A percentile compares a stretch with the other conserved stretches of the same genome.
These are phyloP conservation scores for Eptesicus fuscus DNA, from an alignment of 2,113 vertebrate genomes.

Conservation along the genomic window DNA sequence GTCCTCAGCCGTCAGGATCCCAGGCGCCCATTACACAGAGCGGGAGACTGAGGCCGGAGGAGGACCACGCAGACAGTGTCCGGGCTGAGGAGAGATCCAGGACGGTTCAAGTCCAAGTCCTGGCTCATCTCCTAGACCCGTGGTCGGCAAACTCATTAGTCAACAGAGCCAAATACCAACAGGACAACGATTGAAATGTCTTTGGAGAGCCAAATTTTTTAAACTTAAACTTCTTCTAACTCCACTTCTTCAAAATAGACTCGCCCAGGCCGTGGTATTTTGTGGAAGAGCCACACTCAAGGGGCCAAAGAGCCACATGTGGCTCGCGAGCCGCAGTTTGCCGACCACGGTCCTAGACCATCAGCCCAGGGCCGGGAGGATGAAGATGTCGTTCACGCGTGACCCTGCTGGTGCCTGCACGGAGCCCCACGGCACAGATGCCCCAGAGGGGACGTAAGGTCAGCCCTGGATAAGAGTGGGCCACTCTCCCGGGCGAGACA, in stretches of 20 bases:
- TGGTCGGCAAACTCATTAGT: no score
- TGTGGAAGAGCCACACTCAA: no score
- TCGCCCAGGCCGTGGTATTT: no score
- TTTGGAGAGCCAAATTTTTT: no score
- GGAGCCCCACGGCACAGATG: accelerated
- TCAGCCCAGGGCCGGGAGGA: neutral
- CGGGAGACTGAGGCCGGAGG: neutral
- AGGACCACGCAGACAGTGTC: neutral
- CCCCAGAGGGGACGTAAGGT: accelerated
- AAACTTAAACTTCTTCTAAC: no score
- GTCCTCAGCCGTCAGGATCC: neutral
- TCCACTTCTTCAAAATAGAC: no score
- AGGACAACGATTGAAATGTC: no score
- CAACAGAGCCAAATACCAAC: no score
- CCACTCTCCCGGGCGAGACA: no score
- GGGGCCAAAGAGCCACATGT: no score
- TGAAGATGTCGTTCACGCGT: accelerated
- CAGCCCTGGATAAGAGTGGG: neutral
- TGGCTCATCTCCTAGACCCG: neutral
- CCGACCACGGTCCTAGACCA: neutral
- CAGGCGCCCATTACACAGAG: neutral
- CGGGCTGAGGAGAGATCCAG: neutral
- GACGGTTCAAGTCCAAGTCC: neutral
- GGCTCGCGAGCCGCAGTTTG: no score
- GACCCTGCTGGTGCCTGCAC: neutral